Conservation (phyloP, 2,113 vertebrate genomes). For the Cryptotis parvus region DNA sequence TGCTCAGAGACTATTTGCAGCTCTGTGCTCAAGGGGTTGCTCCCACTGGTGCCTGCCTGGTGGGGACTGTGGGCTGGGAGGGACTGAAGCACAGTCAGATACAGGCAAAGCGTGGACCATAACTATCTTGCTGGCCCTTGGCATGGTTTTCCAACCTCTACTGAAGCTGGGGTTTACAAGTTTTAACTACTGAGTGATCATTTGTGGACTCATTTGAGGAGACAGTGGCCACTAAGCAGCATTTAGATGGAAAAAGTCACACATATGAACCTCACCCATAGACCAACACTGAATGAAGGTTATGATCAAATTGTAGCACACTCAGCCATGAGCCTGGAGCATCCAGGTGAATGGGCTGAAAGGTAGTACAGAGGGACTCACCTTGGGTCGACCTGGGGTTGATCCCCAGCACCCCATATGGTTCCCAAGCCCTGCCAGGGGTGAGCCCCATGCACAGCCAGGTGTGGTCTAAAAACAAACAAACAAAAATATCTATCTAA, state of each 20-base stretch:
- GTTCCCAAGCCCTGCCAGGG: too few species aligned
- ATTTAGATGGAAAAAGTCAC: not conserved
- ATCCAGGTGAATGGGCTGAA: not conserved
- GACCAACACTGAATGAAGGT: not conserved
- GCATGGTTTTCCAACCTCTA: not conserved
- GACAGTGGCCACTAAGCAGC: not conserved
- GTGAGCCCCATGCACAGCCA: too few species aligned
- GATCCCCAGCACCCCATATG: not conserved
- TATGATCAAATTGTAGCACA: not conserved
- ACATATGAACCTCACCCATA: not conserved
- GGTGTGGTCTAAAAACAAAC: too few species aligned
- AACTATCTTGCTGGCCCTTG: too few species aligned
- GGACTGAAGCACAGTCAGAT: too few species aligned
- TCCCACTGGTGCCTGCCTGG: too few species aligned
- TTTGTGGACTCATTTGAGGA: not conserved
- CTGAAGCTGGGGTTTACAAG: not conserved
- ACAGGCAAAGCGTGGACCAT: too few species aligned
- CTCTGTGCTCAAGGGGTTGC: too few species aligned
- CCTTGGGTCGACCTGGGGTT: not conserved
- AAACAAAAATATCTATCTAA: too few species aligned
- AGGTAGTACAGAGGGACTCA: too few species aligned
- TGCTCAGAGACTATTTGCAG: too few species aligned
- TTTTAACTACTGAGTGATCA: not conserved
- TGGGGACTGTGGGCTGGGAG: too few species aligned
- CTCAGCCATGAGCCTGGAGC: not conserved